Evolutionary conservation across 2,888 invertebrate species (phyloP), one percentile per base, ranked within the genome.

Genomic region (Smittia aterrima): DNA sequence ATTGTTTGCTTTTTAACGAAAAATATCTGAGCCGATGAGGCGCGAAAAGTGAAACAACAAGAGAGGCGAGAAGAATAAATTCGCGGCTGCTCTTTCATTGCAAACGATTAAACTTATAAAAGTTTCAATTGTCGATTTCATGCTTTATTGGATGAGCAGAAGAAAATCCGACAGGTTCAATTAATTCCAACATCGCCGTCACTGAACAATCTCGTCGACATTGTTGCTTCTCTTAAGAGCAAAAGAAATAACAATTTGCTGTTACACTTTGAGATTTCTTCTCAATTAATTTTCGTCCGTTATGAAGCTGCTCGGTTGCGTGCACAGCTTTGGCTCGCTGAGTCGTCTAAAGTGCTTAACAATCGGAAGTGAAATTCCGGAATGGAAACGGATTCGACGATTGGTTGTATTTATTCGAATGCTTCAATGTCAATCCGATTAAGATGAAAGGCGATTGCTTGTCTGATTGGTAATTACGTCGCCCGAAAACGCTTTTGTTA

Each of bases 391-490:
- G 22, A 58, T 2, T 18, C 13, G 22, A 58, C 22, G 22, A 58
- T 58, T 58, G 20, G 6, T 3, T 22, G 22, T 58, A 22, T 47
- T 47, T n/a, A 47, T 18, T 58, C 22, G 6, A 22, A 13, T n/a
- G 25, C 27, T 16, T 54, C 25, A 58, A 72, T 72, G 72, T 72
- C 72, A 72, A 62, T 72, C 62, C 72, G 53, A 72, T 72, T 72
- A 71, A 72, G 58, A 70, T 70, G 22, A 67, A 47, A 47, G n/a
- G 58, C 22, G 58, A 58, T 58, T 47, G 6, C 13, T 2, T 47
- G n/a, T 47, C 47, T 13, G 58, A 18, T 6, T 18, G 58, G 22
- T 6, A 58, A 47, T 47, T 58, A 47, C 47, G 3, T 9, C 58
- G 13, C 18, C 4, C 11, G 13, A 24, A 47, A n/a, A 38, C 70